Conservation (phyloP, 2,113 vertebrate species). For the Erythrocercus mccallii region DNA sequence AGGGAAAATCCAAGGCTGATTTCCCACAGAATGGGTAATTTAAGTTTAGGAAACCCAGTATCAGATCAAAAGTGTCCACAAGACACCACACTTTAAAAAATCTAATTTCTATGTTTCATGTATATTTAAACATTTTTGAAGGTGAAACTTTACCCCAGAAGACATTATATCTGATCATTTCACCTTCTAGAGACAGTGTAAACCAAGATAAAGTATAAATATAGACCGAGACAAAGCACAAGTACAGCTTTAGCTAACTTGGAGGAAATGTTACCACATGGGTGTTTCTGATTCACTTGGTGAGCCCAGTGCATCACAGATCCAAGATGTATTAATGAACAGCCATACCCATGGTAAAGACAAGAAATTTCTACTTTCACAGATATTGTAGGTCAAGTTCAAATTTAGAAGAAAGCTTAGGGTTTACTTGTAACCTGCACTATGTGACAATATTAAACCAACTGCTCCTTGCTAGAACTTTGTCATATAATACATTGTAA, state of each 20-base stretch:
- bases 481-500: not conserved
- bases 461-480: not conserved
- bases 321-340: not conserved
- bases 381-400: not conserved
- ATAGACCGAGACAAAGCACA: not conserved
- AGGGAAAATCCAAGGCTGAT: not conserved
- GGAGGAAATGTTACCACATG: not conserved
- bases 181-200: not conserved
- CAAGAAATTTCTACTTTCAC: not conserved
- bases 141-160: not conserved
- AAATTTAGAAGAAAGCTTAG: not conserved
- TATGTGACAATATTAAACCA: not conserved
- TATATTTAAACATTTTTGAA: not conserved
- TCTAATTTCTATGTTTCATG: not conserved
- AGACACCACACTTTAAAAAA: not conserved
- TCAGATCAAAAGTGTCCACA: not conserved
- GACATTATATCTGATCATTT: not conserved
- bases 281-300: not conserved
- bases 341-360: not conserved
- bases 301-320: not conserved
- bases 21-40: not conserved
- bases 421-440: not conserved
- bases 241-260: not conserved
- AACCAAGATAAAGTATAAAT: not conserved
- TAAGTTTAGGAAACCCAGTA: not conserved